These are phyloP conservation scores for Drosophila ercepeae DNA, from an alignment of 1,140 invertebrate genomes.

Conservation along the genomic window DNA sequence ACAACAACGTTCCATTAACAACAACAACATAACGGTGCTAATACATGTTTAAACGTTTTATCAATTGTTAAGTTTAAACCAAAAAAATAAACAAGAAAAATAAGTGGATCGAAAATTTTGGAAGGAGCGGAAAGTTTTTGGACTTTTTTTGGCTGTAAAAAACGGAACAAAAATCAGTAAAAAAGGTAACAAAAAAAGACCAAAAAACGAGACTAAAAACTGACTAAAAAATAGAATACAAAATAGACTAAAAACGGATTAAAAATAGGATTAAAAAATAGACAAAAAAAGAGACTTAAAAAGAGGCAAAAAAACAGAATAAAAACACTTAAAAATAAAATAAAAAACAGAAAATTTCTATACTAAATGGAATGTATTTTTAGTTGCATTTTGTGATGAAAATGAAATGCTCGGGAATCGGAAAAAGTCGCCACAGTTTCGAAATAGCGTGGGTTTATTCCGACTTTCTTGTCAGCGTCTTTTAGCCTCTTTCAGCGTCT, in stretches of 20 bases:
- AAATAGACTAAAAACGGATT: too few relatives aligned
- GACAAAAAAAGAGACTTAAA: too few relatives aligned
- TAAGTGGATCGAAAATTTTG: slow-evolving; percentile 15
- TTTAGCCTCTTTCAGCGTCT: slow-evolving; percentile 15
- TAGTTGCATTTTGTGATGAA: slow-evolving; percentile 69
- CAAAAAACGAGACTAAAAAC: too few relatives aligned
- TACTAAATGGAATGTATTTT: slow-evolving; percentile 51
- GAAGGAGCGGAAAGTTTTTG: slow-evolving; percentile 59
- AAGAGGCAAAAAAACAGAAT: too few relatives aligned
- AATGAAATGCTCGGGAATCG: slow-evolving; percentile 51
- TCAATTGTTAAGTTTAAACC: slow-evolving; percentile 38
- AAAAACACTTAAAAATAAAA: too few relatives aligned
- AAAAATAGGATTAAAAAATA: slow-evolving; percentile 5
- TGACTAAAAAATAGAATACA: too few relatives aligned
- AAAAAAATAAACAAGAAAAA: slow-evolving; percentile 23
- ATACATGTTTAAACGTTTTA: slow-evolving; percentile 58
- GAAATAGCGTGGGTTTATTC: slow-evolving; percentile 64
- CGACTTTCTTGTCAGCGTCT: slow-evolving; percentile 5
- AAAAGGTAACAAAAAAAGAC: too few relatives aligned
- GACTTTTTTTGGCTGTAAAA: slow-evolving; percentile 41
- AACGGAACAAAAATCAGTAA: slow-evolving; percentile 6
- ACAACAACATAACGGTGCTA: slow-evolving; percentile 68
- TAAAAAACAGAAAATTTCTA: too few relatives aligned
- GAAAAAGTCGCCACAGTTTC: slow-evolving; percentile 54
- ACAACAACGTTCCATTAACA: slow-evolving; percentile 42